Evolutionary conservation across 2,888 invertebrate genomes (phyloP).

Genomic region (Drosophila yooni): DNA sequence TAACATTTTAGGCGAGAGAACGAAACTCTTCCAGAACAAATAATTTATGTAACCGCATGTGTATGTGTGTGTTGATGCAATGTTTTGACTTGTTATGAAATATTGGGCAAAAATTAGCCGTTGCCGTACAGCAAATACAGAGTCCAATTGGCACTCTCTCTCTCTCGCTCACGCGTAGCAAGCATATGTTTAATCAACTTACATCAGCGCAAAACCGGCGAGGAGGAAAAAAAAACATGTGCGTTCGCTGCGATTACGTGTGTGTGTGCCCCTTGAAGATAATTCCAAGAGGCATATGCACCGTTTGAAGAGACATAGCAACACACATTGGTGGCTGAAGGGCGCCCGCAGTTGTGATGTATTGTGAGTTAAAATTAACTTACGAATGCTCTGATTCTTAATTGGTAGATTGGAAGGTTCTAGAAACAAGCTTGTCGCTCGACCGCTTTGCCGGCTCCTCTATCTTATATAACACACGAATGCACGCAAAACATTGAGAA

Average conservation of each 20-base stretch:
- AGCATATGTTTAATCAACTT: conserved; percentile 29
- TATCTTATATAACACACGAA: conserved; percentile 61
- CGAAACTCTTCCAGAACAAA: conserved; percentile 52
- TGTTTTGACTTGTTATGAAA: conserved; percentile 41
- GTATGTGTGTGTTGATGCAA: conserved; percentile 28
- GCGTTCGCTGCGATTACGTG: conserved; percentile 53
- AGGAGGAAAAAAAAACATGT: conserved; percentile 34
- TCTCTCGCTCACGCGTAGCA: conserved; percentile 4
- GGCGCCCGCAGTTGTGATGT: neutral
- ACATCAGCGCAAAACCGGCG: conserved; percentile 22
- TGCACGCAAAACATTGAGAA: conserved; percentile 36
- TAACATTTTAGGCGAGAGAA: conserved; percentile 20
- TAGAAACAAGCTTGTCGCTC: conserved; percentile 47
- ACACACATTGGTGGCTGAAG: neutral
- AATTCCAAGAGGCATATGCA: conserved; percentile 21
- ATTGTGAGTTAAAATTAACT: conserved; percentile 15
- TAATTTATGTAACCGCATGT: conserved; percentile 48
- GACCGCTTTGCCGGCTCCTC: conserved; percentile 58
- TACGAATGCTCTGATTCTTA: conserved; percentile 12
- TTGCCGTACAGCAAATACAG: neutral
- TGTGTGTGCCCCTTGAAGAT: conserved; percentile 7
- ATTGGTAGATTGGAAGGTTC: conserved; percentile 55
- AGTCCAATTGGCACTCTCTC: conserved; percentile 2
- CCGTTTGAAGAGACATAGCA: neutral
- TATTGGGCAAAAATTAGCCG: conserved; percentile 8